phyloP scores from a whole-genome alignment of 2,888 invertebrate genomes.

The Cheilosia grossa region DNA sequence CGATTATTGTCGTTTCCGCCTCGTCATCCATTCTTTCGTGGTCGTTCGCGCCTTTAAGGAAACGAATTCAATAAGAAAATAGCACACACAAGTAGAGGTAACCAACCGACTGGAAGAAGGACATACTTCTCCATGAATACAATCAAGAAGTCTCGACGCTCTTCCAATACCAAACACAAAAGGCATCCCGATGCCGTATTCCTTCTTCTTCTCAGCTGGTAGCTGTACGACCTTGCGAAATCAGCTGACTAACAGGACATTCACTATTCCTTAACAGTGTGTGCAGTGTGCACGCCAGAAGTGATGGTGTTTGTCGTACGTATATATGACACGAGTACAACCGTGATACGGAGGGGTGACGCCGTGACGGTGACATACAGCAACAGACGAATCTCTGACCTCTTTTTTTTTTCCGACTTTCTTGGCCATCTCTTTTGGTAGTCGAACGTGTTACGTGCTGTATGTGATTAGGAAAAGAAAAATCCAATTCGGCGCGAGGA shows the following conservation, averaged over 20 bases:
- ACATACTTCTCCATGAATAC: conserved; percentile 13
- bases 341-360: conserved; percentile 31
- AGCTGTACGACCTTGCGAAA: conserved; percentile 66
- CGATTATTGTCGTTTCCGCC: conserved; percentile 19
- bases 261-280: conserved; percentile 39
- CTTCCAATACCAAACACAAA: conserved; percentile 20
- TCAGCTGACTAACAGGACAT: conserved; percentile 74
- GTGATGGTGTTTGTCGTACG: conserved; percentile 31
- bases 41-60: conserved; percentile 55
- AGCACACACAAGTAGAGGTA: conserved; percentile 6
- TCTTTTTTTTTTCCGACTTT: conserved; percentile 20
- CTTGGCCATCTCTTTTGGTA: conserved; percentile 21
- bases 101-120: conserved; percentile 34
- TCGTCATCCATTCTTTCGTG: conserved; percentile 16
- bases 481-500: conserved; percentile 41
- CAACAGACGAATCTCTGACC: not conserved
- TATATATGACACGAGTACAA: conserved; percentile 20
- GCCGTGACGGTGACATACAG: not conserved
- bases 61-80: conserved; percentile 25
- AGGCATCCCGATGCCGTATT: conserved; percentile 31
- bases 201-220: conserved; percentile 51
- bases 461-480: conserved; percentile 40
- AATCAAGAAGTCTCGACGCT: not conserved
- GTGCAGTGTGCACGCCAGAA: not conserved
- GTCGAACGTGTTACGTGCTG: conserved; percentile 66